phyloP scores from a whole-genome alignment of 1,140 invertebrate species.

The Diachasmimorpha longicaudata region DNA sequence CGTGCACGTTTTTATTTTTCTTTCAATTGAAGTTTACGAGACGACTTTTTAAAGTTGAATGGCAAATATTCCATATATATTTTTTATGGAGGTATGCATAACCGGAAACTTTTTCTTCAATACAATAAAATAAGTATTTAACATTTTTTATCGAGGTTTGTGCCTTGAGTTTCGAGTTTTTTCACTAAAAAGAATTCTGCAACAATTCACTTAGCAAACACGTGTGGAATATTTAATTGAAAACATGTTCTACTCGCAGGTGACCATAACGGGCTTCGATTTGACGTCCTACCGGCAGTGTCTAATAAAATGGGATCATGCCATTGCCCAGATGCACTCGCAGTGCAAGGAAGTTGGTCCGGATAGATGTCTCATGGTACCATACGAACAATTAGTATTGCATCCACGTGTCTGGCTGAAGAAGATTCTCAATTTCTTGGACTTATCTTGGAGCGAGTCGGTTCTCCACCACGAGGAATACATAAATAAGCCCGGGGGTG shows the following conservation, averaged over 20 bases:
- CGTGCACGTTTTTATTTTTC: no score
- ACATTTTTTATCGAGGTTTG: no score
- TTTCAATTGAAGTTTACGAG: no score
- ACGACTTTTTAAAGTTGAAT: no score
- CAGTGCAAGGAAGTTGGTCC: constrained; percentile 91
- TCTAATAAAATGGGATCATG: constrained; percentile 94
- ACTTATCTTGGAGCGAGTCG: constrained; percentile 93
- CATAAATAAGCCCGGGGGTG: constrained; percentile 95
- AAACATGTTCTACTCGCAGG: constrained; percentile 61
- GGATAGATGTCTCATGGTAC: constrained; percentile 84
- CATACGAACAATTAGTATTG: constrained; percentile 97
- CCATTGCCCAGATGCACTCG: constrained; percentile 92
- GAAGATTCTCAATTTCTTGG: constrained; percentile 88
- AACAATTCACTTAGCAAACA: no score
- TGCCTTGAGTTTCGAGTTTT: no score
- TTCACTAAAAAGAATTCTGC: no score
- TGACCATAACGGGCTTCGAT: constrained; percentile 98
- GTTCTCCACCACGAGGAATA: constrained; percentile 97
- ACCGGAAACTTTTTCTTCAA: no score
- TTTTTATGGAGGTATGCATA: no score
- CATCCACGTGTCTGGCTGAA: constrained; percentile 91
- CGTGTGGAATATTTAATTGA: no score
- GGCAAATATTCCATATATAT: no score
- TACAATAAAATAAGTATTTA: no score
- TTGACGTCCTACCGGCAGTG: constrained; percentile 91